Evolutionary conservation across 2,888 invertebrate species (phyloP).

Genomic region (Euplagia quadripunctaria): DNA sequence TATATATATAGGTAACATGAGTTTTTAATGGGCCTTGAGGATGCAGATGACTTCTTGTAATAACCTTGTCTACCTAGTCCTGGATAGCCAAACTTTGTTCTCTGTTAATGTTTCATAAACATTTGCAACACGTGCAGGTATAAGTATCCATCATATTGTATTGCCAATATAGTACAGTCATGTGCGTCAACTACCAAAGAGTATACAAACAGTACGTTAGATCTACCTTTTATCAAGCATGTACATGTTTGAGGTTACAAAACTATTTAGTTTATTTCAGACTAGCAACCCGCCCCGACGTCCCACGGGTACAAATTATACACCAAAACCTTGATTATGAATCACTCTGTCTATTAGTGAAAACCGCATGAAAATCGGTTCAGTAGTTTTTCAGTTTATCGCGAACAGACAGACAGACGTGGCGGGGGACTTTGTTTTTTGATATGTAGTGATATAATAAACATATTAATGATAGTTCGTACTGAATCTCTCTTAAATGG

Average conservation of each 20-base stretch:
- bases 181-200: slow-evolving; percentile 28
- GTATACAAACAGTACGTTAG: too few relatives aligned
- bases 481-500: neutral
- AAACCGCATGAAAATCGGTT: too few relatives aligned
- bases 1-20: neutral
- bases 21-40: neutral
- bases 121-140: slow-evolving; percentile 7
- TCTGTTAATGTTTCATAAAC: neutral
- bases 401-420: too few relatives aligned
- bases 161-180: slow-evolving; percentile 38
- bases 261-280: slow-evolving; percentile 19
- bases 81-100: neutral
- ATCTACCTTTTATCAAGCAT: slow-evolving; percentile 27
- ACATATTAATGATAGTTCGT: neutral
- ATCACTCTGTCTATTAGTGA: too few relatives aligned
- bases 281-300: too few relatives aligned
- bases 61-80: neutral
- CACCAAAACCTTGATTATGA: too few relatives aligned
- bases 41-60: neutral
- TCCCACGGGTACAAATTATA: too few relatives aligned
- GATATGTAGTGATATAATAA: too few relatives aligned
- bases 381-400: too few relatives aligned
- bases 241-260: slow-evolving; percentile 43
- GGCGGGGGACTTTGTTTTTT: too few relatives aligned
- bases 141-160: too few relatives aligned